A percentile compares a stretch with the other conserved stretches of the same genome.
Conservation (phyloP, 2,113 vertebrate species). For the Sigmodon hispidus region DNA sequence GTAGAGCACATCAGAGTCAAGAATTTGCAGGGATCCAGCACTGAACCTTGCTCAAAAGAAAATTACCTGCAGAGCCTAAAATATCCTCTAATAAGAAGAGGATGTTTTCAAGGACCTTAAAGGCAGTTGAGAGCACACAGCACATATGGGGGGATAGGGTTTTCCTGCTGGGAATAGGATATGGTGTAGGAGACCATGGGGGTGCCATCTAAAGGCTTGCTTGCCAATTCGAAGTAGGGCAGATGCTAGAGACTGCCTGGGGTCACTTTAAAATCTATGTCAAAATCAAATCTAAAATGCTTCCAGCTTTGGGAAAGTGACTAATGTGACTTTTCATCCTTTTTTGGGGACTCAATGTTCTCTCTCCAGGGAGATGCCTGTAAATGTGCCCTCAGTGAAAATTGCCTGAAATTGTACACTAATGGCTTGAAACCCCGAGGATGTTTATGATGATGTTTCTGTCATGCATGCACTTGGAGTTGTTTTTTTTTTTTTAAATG, state of each 20-base stretch:
- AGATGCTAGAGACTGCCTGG: background rate
- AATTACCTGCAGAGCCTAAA: slow-evolving; percentile 56
- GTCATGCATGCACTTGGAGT: slow-evolving; percentile 1
- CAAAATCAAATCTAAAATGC: slow-evolving; percentile 6
- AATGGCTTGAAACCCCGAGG: slow-evolving; percentile 50
- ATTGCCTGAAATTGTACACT: slow-evolving; percentile 65
- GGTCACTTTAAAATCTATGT: slow-evolving; percentile 28
- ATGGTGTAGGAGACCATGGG: background rate
- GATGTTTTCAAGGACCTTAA: background rate
- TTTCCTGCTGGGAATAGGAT: background rate
- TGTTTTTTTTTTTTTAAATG: background rate
- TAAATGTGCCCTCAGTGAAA: slow-evolving; percentile 55
- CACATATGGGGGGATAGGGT: background rate
- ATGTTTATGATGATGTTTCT: slow-evolving; percentile 39
- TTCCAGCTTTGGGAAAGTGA: slow-evolving; percentile 30
- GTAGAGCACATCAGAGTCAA: background rate
- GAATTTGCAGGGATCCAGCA: background rate
- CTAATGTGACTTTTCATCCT: slow-evolving; percentile 35
- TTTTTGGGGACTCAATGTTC: background rate
- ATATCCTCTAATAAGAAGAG: slow-evolving; percentile 4
- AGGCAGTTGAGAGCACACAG: background rate
- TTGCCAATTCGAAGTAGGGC: background rate
- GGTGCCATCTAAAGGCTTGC: background rate
- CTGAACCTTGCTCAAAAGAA: slow-evolving; percentile 33
- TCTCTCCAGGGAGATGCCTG: slow-evolving; percentile 24